Conservation (phyloP, 2,113 vertebrate genomes). For the Bufo bufo region DNA sequence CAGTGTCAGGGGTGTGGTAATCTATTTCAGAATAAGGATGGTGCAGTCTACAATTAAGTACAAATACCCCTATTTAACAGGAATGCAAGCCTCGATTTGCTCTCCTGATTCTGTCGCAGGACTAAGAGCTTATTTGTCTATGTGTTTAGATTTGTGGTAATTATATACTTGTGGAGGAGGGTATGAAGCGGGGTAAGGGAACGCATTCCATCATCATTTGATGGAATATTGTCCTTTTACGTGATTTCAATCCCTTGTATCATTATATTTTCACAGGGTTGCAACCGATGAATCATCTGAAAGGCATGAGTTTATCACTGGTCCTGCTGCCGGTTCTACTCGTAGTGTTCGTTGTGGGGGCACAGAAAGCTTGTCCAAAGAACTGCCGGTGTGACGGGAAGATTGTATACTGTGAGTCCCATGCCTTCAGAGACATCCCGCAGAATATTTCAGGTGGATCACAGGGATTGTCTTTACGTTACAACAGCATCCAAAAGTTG, state of each 20-base stretch:
- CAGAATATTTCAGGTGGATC: slow-evolving; percentile 91
- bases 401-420: slow-evolving; percentile 98
- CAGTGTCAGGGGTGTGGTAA: slow-evolving; percentile 15
- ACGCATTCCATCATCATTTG: not conserved
- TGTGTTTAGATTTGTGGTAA: slow-evolving; percentile 27
- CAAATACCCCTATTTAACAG: not conserved
- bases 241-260: slow-evolving; percentile 59
- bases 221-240: not conserved
- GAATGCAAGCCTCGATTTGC: not conserved
- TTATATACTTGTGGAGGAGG: slow-evolving; percentile 36
- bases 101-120: not conserved
- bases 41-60: slow-evolving; percentile 22
- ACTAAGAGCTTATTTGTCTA: slow-evolving; percentile 9
- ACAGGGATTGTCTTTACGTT: slow-evolving; percentile 92
- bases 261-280: slow-evolving; percentile 71
- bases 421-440: slow-evolving; percentile 91
- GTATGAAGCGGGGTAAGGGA: not conserved
- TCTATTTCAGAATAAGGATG: slow-evolving; percentile 22
- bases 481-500: slow-evolving; percentile 95
- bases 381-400: slow-evolving; percentile 97
- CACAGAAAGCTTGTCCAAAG: slow-evolving; percentile 90
- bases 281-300: slow-evolving; percentile 72
- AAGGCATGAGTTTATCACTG: slow-evolving; percentile 80
- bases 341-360: slow-evolving; percentile 74
- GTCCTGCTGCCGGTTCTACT: slow-evolving; percentile 82